A percentile compares a stretch with the other conserved stretches of the same genome.
Evolutionary conservation across 30 jellyfish, hydroid and myxozoan genomes (phyloP).

Genomic region (Clytia hemisphaerica): DNA sequence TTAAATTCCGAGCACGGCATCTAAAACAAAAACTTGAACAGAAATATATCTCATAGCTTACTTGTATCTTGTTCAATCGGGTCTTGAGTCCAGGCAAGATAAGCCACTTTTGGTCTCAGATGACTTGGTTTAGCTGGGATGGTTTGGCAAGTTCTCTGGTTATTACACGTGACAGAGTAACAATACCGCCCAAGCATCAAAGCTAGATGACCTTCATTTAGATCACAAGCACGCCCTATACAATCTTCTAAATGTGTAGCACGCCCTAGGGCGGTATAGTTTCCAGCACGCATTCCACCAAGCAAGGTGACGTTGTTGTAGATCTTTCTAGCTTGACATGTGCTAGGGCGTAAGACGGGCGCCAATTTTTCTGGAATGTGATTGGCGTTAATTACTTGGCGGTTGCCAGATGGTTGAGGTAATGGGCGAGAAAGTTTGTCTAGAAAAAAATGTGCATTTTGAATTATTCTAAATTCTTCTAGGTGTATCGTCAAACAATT

Average conservation of each 20-base stretch:
- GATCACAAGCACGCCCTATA: slow-evolving; percentile 95
- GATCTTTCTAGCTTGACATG: slow-evolving; percentile 89
- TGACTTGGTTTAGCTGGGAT: slow-evolving; percentile 95
- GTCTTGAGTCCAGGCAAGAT: slow-evolving; percentile 98
- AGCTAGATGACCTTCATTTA: slow-evolving; percentile 94
- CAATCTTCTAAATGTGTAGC: slow-evolving; percentile 93
- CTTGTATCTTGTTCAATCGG: slow-evolving; percentile 95
- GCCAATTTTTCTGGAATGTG: slow-evolving; percentile 79
- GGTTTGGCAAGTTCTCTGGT: slow-evolving; percentile 90
- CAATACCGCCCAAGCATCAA: slow-evolving; percentile 90
- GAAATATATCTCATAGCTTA: slow-evolving; percentile 27
- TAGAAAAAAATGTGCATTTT: no score
- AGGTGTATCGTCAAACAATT: no score
- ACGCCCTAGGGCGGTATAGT: slow-evolving; percentile 86
- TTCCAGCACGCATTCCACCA: slow-evolving; percentile 96
- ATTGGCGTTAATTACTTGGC: no score
- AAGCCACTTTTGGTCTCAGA: slow-evolving; percentile 89
- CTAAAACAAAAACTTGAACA: no score
- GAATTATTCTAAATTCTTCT: no score
- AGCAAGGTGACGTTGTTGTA: slow-evolving; percentile 87
- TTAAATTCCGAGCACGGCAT: no score
- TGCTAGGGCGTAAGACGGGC: slow-evolving; percentile 92
- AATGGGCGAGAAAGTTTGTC: slow-evolving; percentile 43
- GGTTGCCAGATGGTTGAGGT: slow-evolving; percentile 19
- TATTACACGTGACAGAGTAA: slow-evolving; percentile 90